Evolutionary conservation across 2,113 vertebrate genomes (phyloP), one percentile per base, ranked within the genome.

Genomic region (Oostethus manadensis): DNA sequence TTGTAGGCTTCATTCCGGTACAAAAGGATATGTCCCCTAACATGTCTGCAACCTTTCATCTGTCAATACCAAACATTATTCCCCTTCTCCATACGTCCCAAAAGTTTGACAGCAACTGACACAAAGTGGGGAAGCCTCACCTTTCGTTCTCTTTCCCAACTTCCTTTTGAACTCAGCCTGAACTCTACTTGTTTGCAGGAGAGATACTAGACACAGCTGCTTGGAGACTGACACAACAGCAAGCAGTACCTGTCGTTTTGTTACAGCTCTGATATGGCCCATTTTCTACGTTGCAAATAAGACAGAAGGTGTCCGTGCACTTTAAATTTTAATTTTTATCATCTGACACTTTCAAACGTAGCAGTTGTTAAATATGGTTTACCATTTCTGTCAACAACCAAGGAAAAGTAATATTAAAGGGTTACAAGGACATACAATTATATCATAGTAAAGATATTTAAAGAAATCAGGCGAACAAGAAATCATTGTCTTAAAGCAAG

Each of bases 131-230:
- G 46, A 3, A 7, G 35, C 64, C 73, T 51, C 56, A n/a, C 53
- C 53, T 55, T 2, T 57, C 10, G 6, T 48, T 77, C 58, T 78
- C 40, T 10, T 50, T 62, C 51, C 68, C 57, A 70, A 72, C 76
- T 78, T 75, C 62, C 54, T 45, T 65, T 62, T 79, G 77, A 86
- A 84, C 86, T 79, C 64, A 71, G 66, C 66, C 54, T 84, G 80
- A 87, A 83, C 80, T 79, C 56, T 23, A 26, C 38, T 57, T 74
- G 64, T 71, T 83, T 77, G 62, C 65, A 75, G 62, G 50, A 53
- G 29, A 65, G 57, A 65, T 56, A 60, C 4, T 21, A 74, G 55
- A 75, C 68, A 71, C 67, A 73, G 60, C 33, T 13, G 64, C 65
- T 64, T 64, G 20, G 46, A 62, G 54, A 68, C 45, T 58, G 77